Conservation (phyloP, 1,140 invertebrate species). For the Sitobion miscanthi region DNA sequence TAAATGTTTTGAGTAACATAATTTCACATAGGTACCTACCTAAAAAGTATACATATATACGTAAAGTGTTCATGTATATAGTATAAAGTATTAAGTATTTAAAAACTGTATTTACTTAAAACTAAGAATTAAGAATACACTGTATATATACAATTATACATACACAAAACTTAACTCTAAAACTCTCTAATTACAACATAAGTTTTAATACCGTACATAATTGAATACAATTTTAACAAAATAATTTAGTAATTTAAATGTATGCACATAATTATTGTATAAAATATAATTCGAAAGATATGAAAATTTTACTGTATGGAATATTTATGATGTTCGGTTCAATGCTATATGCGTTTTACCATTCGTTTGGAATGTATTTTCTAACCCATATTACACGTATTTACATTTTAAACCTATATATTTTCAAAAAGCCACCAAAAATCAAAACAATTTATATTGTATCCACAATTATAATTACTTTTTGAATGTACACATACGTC, state of each 20-base stretch:
- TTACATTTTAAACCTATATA: neutral
- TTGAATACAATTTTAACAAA: neutral
- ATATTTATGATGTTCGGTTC: neutral
- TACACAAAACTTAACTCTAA: neutral
- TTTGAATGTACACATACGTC: neutral
- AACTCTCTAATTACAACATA: neutral
- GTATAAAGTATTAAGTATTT: neutral
- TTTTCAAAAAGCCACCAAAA: neutral
- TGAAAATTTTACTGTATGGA: neutral
- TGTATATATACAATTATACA: neutral
- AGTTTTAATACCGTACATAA: neutral
- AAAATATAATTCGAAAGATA: neutral
- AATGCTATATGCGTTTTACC: neutral
- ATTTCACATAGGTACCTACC: neutral
- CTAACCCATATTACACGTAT: neutral
- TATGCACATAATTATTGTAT: neutral
- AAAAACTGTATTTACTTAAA: neutral
- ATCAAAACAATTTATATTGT: neutral
- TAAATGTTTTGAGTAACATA: neutral
- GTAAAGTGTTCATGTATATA: neutral
- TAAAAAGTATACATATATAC: neutral
- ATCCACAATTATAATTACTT: neutral
- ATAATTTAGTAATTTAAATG: conserved; percentile 15
- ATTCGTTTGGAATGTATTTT: neutral
- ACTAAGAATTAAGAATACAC: neutral